These are phyloP conservation scores for Apogon talboti DNA, from an alignment of 2,797 vertebrate species.

Conservation along the genomic window DNA sequence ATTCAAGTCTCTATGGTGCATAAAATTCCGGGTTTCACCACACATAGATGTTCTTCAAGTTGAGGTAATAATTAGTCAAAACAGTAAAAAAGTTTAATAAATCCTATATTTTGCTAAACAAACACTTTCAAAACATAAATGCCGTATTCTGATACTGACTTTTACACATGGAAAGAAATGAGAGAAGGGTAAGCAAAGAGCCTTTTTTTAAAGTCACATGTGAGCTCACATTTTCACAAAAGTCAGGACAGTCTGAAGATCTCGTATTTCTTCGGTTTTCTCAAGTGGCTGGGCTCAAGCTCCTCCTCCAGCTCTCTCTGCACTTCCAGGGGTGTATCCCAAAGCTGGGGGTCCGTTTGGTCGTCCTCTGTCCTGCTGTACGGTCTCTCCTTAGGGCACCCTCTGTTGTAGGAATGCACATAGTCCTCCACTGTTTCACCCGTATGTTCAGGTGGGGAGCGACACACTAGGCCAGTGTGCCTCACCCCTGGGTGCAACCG, in stretches of 20 bases:
- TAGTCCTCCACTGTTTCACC: conserved; percentile 89
- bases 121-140: conserved; percentile 35
- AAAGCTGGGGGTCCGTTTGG: conserved; percentile 63
- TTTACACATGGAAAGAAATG: conserved; percentile 29
- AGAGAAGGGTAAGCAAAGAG: conserved; percentile 9
- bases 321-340: conserved; percentile 80
- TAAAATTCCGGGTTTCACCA: background rate
- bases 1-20: background rate
- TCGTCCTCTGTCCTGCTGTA: conserved; percentile 61
- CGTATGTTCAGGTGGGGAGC: conserved; percentile 86
- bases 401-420: conserved; percentile 89
- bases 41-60: background rate
- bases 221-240: conserved; percentile 11
- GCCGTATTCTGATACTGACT: conserved; percentile 74
- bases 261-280: conserved; percentile 70
- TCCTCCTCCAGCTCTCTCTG: conserved; percentile 87
- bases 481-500: conserved; percentile 89
- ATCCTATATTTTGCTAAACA: conserved; percentile 38
- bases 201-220: conserved; percentile 4
- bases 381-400: conserved; percentile 89
- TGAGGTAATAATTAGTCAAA: conserved; percentile 12
- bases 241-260: conserved; percentile 74
- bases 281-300: conserved; percentile 73
- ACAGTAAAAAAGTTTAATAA: conserved; percentile 13
- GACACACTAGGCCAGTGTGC: conserved; percentile 88